A percentile compares a stretch with the other conserved stretches of the same genome.
phyloP scores from a whole-genome alignment of 2,888 invertebrate species.

The Plebejus argus region DNA sequence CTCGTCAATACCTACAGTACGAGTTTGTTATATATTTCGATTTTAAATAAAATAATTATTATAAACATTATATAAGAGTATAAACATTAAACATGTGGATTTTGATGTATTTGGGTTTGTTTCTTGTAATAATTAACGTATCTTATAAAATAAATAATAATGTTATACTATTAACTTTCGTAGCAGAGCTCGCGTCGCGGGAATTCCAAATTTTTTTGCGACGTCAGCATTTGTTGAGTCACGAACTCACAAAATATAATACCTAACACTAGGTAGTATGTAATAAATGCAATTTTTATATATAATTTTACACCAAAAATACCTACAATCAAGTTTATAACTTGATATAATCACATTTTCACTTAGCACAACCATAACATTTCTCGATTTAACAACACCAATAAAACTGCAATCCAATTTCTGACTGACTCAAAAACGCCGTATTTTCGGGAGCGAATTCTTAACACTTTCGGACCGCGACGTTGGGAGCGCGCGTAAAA shows the following conservation, averaged over 20 bases:
- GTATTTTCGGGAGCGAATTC: background rate
- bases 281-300: too few species aligned
- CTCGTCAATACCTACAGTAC: too few species aligned
- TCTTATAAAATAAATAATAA: too few species aligned
- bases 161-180: background rate
- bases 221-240: background rate
- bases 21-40: too few species aligned
- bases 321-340: background rate
- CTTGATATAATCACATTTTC: background rate
- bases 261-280: too few species aligned
- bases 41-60: too few species aligned
- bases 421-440: background rate
- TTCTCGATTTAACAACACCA: background rate
- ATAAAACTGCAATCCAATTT: slow-evolving; percentile 4
- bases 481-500: background rate
- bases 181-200: background rate
- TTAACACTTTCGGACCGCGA: background rate
- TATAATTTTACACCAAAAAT: background rate
- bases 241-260: too few species aligned
- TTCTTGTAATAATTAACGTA: too few species aligned
- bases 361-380: background rate
- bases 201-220: background rate
- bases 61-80: background rate
- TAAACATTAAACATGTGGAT: background rate
- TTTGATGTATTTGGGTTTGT: background rate